phyloP scores from a whole-genome alignment of 2,113 vertebrate genomes.

The Cyanoramphus novaezelandiae region DNA sequence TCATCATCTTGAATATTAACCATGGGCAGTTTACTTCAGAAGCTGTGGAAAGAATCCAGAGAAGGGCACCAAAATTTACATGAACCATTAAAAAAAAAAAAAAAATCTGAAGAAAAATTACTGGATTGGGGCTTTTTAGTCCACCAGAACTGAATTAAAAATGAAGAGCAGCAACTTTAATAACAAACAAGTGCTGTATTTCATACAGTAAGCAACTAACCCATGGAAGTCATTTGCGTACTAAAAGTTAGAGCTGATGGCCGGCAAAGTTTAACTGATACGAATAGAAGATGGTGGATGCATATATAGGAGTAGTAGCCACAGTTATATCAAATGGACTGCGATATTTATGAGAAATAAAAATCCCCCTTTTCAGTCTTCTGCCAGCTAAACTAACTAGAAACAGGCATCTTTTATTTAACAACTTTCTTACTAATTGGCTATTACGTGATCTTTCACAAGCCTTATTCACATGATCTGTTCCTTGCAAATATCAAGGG shows the following conservation, averaged over 20 bases:
- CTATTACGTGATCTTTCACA: background rate
- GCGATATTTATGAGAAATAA: conserved; percentile 10
- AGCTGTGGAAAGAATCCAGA: background rate
- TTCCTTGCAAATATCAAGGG: background rate
- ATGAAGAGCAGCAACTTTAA: background rate
- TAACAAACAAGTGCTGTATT: background rate
- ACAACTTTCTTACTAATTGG: background rate
- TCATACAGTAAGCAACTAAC: background rate
- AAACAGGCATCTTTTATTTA: background rate
- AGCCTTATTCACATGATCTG: background rate
- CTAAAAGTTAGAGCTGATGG: background rate
- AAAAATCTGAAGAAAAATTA: background rate
- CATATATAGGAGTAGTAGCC: background rate
- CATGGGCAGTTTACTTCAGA: background rate
- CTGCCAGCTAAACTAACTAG: background rate
- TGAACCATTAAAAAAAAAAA: background rate
- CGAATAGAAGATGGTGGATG: background rate
- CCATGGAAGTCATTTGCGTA: background rate
- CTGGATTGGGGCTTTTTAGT: background rate
- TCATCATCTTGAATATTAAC: background rate
- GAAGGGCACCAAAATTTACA: background rate
- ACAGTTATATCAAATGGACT: background rate
- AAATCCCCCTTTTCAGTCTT: background rate
- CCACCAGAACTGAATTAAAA: background rate
- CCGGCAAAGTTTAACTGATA: background rate